Evolutionary conservation across 2,888 invertebrate species (phyloP).

Genomic region (Autographa pulchrina): DNA sequence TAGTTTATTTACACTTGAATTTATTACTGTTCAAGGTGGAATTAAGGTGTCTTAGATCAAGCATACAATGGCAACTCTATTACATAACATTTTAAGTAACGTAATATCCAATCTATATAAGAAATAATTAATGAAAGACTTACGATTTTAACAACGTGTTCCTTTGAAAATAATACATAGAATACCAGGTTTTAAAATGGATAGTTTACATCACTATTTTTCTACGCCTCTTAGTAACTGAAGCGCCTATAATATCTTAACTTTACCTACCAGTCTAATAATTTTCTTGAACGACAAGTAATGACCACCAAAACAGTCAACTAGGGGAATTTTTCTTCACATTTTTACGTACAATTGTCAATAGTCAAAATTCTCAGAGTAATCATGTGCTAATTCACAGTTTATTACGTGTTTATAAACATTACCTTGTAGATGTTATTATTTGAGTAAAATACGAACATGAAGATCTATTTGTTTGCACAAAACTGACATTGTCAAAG

Average conservation of each 20-base stretch:
- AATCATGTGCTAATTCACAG: conserved; percentile 43
- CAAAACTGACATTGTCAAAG: conserved; percentile 67
- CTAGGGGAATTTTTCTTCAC: neutral
- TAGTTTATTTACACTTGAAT: neutral
- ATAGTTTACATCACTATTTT: too few species aligned
- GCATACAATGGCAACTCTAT: neutral
- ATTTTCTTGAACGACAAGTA: neutral
- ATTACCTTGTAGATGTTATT: conserved; percentile 67
- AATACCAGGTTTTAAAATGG: too few species aligned
- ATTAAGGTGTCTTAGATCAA: neutral
- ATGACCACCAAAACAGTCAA: neutral
- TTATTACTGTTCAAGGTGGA: neutral
- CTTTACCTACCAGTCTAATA: too few species aligned
- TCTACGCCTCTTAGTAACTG: too few species aligned
- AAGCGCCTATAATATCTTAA: too few species aligned
- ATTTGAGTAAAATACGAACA: conserved; percentile 65
- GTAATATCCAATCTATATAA: too few species aligned
- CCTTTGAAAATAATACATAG: too few species aligned
- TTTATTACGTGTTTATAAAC: conserved; percentile 50
- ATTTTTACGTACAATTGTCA: neutral
- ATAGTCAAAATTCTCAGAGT: conserved; percentile 3
- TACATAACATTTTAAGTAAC: neutral
- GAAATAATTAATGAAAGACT: too few species aligned
- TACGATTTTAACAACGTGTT: too few species aligned
- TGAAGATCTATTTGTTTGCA: conserved; percentile 60